phyloP scores from a whole-genome alignment of 2,797 vertebrate species.

The Urocyon cinereoargenteus region DNA sequence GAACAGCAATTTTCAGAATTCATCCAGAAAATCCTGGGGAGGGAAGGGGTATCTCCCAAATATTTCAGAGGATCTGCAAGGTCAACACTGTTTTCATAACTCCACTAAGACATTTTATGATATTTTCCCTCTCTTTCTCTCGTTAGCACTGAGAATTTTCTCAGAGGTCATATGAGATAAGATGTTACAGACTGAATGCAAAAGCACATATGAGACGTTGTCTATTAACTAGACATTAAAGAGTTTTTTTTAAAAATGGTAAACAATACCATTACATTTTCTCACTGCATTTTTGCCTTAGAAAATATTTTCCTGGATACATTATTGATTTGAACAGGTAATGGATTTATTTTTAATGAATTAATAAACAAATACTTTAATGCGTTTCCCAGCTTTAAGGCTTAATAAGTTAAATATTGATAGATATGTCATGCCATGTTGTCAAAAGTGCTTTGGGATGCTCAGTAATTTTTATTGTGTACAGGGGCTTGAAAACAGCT shows the following conservation, averaged over 20 bases:
- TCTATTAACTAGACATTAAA: neutral
- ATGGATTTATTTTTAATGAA: slow-evolving; percentile 14
- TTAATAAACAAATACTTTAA: neutral
- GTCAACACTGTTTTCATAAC: slow-evolving; percentile 23
- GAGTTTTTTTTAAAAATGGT: neutral
- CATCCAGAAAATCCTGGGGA: neutral
- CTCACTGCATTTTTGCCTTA: neutral
- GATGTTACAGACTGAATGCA: neutral
- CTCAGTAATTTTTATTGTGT: neutral
- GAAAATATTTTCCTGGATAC: neutral
- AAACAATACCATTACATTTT: neutral
- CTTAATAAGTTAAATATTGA: neutral
- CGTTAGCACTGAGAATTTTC: neutral
- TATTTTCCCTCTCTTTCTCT: neutral
- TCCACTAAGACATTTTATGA: neutral
- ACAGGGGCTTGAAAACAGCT: neutral
- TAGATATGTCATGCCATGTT: neutral
- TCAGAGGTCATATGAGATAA: neutral
- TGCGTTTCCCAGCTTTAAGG: neutral
- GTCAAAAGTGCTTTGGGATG: neutral
- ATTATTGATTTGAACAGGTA: neutral
- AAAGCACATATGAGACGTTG: neutral
- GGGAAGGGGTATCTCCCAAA: neutral
- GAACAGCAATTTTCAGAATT: slow-evolving; percentile 33
- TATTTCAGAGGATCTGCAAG: neutral